Conservation (phyloP, 2,113 vertebrate genomes). For the Tiliqua scincoides region DNA sequence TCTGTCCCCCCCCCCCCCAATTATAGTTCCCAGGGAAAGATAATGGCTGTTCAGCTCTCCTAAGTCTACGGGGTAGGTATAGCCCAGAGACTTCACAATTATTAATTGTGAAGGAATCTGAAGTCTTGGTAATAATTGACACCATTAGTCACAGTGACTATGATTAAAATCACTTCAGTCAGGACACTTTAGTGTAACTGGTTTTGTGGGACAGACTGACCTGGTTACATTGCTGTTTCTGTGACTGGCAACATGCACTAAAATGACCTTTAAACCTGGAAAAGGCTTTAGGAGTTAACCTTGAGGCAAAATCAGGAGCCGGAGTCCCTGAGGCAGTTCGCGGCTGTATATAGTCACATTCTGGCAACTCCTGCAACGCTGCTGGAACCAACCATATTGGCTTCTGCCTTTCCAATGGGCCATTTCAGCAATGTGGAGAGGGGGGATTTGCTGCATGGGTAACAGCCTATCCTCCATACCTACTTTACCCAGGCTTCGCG, state of each 20-base stretch:
- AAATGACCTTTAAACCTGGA: constrained; percentile 4
- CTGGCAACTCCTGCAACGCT: too few species aligned
- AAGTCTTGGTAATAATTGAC: not conserved
- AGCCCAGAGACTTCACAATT: not conserved
- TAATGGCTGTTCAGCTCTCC: not conserved
- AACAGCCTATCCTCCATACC: too few species aligned
- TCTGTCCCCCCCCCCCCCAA: not conserved
- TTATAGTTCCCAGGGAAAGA: not conserved
- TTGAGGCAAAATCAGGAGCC: too few species aligned
- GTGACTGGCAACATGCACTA: not conserved
- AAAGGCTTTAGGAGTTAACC: too few species aligned
- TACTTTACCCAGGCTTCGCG: too few species aligned
- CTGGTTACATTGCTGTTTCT: not conserved
- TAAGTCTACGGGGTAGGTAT: not conserved
- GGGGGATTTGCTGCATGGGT: too few species aligned
- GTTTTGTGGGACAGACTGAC: not conserved
- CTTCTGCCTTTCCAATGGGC: too few species aligned
- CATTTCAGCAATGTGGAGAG: too few species aligned
- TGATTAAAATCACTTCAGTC: not conserved
- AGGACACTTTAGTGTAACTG: not conserved
- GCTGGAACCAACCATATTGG: too few species aligned
- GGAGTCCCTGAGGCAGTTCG: too few species aligned
- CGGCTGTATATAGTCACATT: too few species aligned
- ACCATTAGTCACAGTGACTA: not conserved
- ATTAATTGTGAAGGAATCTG: not conserved